Base-by-base conservation (phyloP, 2,113 vertebrate species). In the Heterochromis multidens region DNA sequence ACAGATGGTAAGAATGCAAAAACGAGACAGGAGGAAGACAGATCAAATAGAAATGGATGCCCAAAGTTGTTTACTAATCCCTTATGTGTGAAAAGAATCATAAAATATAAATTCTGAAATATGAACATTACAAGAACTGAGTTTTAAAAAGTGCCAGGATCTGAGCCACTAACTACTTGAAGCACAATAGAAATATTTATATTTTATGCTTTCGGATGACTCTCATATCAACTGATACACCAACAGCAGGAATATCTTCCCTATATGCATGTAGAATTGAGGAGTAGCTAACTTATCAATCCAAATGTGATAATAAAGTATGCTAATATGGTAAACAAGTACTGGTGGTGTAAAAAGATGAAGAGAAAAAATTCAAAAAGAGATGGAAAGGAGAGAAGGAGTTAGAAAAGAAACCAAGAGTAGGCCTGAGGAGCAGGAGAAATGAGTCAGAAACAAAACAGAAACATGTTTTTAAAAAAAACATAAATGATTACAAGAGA, bases 1-100 rank as follows among this genome's bases (percentile, higher is more conserved):
- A 86, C 90, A 91, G 91, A 92, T 91, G 90, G 91, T 81, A 83
- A 81, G 84, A 65, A 88, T 83, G 37, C 46, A 85, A 86, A 83
- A 90, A 83, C 3, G 1, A 84, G 35, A 80, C 52, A 31, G 57
- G 85, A 65, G 63, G 58, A 81, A 58, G 56, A 72, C 1, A 11
- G 27, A 93, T 92, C 89, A 89, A 87, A 90, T 78, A 67, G 67
- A n/a, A 90, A 87, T 80, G 49, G 49, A 80, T 37, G 65, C 84
- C 72, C 35, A 84, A 80, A 89, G 80, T 81, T 92, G 84, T 89
- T 91, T 81, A 82, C 60, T 82, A 84, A 90, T 91, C 87, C 79
- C 83, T 54, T 16, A 82, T 82, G 74, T 62, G 54, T 17, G 63
- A 35, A 79, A 80, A 70, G 27, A 40, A 62, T 54, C 17, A 79